These are phyloP conservation scores for Tangara arthus DNA, from an alignment of 2,797 vertebrate genomes.

Conservation along the genomic window DNA sequence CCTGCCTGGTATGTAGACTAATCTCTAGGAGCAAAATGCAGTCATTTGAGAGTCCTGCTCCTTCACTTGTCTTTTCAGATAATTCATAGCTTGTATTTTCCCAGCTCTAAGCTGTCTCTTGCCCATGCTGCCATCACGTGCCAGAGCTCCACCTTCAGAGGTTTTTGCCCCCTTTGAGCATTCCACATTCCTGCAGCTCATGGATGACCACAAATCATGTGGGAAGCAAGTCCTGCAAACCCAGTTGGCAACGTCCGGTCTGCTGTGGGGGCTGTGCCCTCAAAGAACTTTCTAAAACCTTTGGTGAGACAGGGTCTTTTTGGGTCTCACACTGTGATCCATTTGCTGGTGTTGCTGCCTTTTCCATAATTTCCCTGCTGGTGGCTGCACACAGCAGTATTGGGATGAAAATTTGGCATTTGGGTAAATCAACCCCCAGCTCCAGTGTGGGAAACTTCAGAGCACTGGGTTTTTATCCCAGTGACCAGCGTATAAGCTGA, in stretches of 20 bases:
- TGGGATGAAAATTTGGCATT: neutral
- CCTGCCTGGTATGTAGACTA: neutral
- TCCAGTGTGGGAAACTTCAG: neutral
- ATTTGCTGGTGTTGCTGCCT: accelerated
- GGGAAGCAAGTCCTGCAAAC: neutral
- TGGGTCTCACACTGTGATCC: neutral
- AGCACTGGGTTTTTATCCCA: neutral
- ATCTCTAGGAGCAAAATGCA: neutral
- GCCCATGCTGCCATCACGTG: neutral
- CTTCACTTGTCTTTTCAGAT: neutral
- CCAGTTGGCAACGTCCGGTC: accelerated
- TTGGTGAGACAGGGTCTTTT: accelerated
- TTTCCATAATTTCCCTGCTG: neutral
- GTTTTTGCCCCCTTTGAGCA: neutral
- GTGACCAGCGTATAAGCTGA: neutral
- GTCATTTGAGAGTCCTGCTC: neutral
- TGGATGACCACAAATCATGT: accelerated
- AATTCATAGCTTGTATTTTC: neutral
- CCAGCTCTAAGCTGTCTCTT: neutral
- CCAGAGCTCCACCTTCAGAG: neutral
- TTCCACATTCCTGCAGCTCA: neutral
- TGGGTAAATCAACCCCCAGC: accelerated
- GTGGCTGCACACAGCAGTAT: neutral
- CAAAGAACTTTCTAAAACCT: neutral
- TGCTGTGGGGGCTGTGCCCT: neutral